These are phyloP conservation scores for Ancistrus triradiatus DNA, from an alignment of 2,113 vertebrate genomes.

Conservation along the genomic window DNA sequence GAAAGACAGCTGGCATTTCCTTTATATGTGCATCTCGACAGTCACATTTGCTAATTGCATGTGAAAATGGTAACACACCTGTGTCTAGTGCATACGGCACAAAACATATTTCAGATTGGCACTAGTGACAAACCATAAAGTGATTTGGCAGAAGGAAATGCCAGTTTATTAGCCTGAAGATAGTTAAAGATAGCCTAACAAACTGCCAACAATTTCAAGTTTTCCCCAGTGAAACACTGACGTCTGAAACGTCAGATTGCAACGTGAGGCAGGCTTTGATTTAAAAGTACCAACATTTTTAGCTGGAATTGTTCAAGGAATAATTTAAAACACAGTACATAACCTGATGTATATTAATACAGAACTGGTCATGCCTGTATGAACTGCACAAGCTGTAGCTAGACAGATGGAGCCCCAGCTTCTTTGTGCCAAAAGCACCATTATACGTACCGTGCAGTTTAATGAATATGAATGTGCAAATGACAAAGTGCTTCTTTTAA, in stretches of 20 bases:
- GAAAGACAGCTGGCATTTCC: background rate
- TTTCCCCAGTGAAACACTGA: background rate
- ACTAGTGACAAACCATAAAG: background rate
- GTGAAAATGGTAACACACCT: slow-evolving; percentile 3
- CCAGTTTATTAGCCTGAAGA: slow-evolving; percentile 5
- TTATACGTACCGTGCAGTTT: background rate
- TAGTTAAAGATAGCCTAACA: background rate
- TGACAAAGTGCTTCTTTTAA: too few species aligned
- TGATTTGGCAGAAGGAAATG: background rate
- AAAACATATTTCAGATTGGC: background rate
- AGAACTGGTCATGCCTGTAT: slow-evolving; percentile 10
- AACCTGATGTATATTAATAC: slow-evolving; percentile 25
- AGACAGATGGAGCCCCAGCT: slow-evolving; percentile 13
- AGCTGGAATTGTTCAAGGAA: too few species aligned
- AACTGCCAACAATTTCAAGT: slow-evolving; percentile 3
- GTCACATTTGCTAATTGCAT: background rate
- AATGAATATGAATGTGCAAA: background rate
- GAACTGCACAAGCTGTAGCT: slow-evolving; percentile 5
- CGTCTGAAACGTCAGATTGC: background rate
- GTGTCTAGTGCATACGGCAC: background rate
- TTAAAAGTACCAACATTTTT: too few species aligned
- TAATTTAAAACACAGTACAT: background rate
- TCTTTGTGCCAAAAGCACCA: background rate
- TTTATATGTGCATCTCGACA: background rate
- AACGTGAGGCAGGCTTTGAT: too few species aligned